phyloP scores from a whole-genome alignment of 2,888 invertebrate genomes.

The Hymenopus coronatus region DNA sequence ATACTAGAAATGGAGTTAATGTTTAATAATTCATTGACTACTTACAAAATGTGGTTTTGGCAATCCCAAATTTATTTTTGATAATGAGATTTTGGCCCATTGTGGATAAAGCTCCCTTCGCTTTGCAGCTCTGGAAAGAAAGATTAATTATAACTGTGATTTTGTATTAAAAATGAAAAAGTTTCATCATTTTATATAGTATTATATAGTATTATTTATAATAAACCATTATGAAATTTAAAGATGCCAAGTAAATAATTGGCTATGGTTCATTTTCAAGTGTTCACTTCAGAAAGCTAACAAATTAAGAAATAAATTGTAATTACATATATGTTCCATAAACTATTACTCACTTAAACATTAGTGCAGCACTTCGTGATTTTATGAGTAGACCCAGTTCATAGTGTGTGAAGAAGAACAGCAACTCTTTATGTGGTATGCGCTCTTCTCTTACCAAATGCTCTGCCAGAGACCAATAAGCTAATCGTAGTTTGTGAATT shows the following conservation, averaged over 20 bases:
- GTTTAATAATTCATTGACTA: not conserved
- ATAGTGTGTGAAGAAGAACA: conserved; percentile 64
- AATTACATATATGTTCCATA: not conserved
- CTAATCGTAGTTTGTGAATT: conserved; percentile 59
- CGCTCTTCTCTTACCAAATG: conserved; percentile 60
- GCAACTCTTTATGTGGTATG: conserved; percentile 61
- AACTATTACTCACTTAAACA: conserved; percentile 57
- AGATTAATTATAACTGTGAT: not conserved
- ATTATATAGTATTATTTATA: not conserved
- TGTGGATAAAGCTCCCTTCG: conserved; percentile 59
- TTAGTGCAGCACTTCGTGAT: conserved; percentile 53
- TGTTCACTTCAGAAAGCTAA: not conserved
- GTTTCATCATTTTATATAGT: not conserved
- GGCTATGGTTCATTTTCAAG: not conserved
- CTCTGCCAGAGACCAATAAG: conserved; percentile 56
- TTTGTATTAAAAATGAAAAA: no score
- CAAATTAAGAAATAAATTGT: not conserved
- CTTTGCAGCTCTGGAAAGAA: conserved; percentile 59
- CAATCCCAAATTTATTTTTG: conserved; percentile 56
- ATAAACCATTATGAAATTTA: not conserved
- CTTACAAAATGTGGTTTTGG: conserved; percentile 44
- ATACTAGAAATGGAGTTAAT: not conserved
- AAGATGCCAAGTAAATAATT: not conserved
- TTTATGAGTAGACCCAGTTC: conserved; percentile 61
- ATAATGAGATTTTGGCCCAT: conserved; percentile 62